Evolutionary conservation across 2,113 vertebrate species (phyloP), one percentile per base, ranked within the genome.

Genomic region (Lichenostomus cassidix): DNA sequence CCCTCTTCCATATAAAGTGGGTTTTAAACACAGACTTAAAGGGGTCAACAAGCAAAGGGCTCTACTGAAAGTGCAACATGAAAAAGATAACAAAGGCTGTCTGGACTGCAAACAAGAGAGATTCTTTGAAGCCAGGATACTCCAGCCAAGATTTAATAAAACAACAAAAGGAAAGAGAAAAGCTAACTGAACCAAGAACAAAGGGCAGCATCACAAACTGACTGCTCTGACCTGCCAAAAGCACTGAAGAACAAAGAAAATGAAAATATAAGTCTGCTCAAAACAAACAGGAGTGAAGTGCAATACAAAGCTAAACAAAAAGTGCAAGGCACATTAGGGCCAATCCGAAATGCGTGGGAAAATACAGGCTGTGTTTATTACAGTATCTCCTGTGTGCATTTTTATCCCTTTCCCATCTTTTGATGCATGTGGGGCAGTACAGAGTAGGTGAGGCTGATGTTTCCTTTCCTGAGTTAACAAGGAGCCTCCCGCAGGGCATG

Each of bases 101-200:
- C 77, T 93, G 89, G 68, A 75, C 60, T 70, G 89, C 68, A 70
- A 93, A 86, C 23, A 42, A 71, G 58, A 76, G 62, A 75, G n/a
- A 80, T 60, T 83, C 71, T 95, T 63, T 95, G 85, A 97, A 96
- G 83, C 42, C 71, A 89, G 56, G 35, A 63, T 55, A 69, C 35
- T 69, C 44, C 62, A 90, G 90, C 59, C 50, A 89, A 90, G 76
- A 92, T 86, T 88, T 88, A 95, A 87, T 91, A 96, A 93, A 95
- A 93, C 78, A 96, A 93, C 81, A 92, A 76, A 87, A 85, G 64
- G 53, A 68, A 85, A 89, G 33, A 65, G 63, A 83, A 94, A 70
- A 95, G 74, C 78, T 52, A 80, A 69, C 75, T 81, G 67, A 94
- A 90, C 46, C 33, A 83, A 93, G 79, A 92, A 90, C 52, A 92